Evolutionary conservation across 2,888 invertebrate genomes (phyloP), one percentile per base, ranked within the genome.

Genomic region (Acrobasis suavella): DNA sequence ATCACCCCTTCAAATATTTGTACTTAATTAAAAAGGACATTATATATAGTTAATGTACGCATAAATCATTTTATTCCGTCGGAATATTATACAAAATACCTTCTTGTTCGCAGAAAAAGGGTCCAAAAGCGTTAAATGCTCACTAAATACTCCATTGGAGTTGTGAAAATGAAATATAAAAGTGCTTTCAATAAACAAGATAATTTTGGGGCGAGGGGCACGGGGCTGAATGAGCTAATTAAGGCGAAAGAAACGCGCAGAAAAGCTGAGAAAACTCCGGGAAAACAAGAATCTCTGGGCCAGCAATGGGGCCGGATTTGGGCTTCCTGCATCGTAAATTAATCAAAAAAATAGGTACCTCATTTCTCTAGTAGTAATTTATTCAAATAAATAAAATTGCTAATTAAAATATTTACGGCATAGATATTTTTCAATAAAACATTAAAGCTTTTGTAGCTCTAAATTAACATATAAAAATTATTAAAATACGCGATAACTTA

Each of bases 251-350:
- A 91, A 91, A 86, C 84, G 87, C 82, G 81, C 86, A 91, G 91
- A 90, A 91, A 91, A 89, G 90, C 84, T 74, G 81, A 86, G 91
- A 91, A 91, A 91, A 91, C 87, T 91, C 82, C 71, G 78, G 79
- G 87, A 91, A 91, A 91, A 91, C 91, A 92, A 91, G 91, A 89
- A 91, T 89, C 89, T 87, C 87, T 83, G 80, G 81, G 81, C 75
- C 72, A 58, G 66, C 55, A 64, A 39, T 78, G 73, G 86, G 76
- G 78, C 16, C 72, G 85, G 68, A 82, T 55, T 85, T 56, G 62
- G 70, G 32, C 0, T 32, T 32, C 32, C 32, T 32, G 32, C 32
- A 32, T 32, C 32, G 5, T 7, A 7, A 7, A 32, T 32, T 32
- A 0, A 32, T 32, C 8, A 32, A 32, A 32, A n/a, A 32, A 6